A percentile compares a stretch with the other conserved stretches of the same genome.
Evolutionary conservation across 2,113 vertebrate species (phyloP).

Genomic region (Rhipidura dahli): DNA sequence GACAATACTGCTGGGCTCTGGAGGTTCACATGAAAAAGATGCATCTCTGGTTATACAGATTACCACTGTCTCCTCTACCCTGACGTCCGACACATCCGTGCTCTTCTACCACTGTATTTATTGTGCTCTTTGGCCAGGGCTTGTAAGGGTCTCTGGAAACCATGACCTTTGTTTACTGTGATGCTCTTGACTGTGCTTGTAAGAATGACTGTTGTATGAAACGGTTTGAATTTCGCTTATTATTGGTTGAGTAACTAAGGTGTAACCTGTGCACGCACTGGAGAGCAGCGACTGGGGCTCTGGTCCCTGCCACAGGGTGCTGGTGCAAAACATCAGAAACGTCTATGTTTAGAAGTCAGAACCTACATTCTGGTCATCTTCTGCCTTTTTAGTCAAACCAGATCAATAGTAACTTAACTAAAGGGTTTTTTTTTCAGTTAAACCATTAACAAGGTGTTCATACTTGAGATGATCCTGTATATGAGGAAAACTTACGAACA

Average conservation of each 20-base stretch:
- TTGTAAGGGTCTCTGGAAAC: background rate
- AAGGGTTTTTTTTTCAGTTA: background rate
- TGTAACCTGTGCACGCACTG: background rate
- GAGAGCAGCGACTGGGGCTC: background rate
- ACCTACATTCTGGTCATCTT: background rate
- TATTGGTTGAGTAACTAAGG: background rate
- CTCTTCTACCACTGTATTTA: background rate
- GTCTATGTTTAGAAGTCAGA: background rate
- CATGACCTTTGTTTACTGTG: background rate
- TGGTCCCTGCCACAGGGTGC: background rate
- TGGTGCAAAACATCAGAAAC: fast-evolving
- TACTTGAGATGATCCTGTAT: background rate
- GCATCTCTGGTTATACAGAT: background rate
- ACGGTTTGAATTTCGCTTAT: background rate
- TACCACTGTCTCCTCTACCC: background rate
- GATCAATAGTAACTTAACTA: background rate
- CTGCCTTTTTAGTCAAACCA: background rate
- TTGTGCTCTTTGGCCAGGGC: background rate
- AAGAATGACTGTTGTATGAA: background rate
- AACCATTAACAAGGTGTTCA: background rate
- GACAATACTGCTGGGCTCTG: background rate
- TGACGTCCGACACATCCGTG: background rate
- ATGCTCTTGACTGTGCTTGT: background rate
- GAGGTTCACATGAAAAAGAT: background rate
- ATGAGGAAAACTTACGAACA: background rate